Conservation (phyloP, 2,888 invertebrate genomes). For the Lysandra coridon region DNA sequence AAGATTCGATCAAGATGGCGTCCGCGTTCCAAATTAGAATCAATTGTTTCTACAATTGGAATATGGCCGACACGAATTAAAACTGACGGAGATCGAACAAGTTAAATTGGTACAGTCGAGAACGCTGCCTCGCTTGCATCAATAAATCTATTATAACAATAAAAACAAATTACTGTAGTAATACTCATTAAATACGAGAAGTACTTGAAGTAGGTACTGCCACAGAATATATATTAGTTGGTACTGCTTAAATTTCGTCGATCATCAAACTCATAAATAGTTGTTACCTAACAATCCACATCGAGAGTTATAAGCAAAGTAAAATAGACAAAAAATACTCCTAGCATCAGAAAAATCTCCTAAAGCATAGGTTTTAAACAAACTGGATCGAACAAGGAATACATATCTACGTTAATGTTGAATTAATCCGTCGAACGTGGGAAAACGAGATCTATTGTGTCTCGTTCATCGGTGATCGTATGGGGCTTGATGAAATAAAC, state of each 20-base stretch:
- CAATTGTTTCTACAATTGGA: conserved; percentile 40
- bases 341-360: too few species aligned
- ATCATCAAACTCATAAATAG: background rate
- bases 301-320: too few species aligned
- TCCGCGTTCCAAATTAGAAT: conserved; percentile 35
- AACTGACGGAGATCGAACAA: conserved; percentile 29
- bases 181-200: background rate
- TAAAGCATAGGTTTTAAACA: too few species aligned
- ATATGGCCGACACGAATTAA: conserved; percentile 35
- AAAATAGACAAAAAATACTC: too few species aligned
- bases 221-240: too few species aligned
- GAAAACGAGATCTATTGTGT: too few species aligned
- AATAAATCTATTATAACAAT: background rate
- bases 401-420: too few species aligned
- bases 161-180: background rate
- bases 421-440: too few species aligned
- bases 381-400: too few species aligned
- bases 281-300: background rate
- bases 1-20: conserved; percentile 39
- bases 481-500: too few species aligned
- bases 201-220: background rate
- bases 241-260: background rate
- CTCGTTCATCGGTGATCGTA: too few species aligned
- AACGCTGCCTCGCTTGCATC: background rate
- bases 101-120: conserved; percentile 15